A percentile compares a stretch with the other conserved stretches of the same genome.
phyloP scores from a whole-genome alignment of 1,140 invertebrate species.

The Cylas formicarius region DNA sequence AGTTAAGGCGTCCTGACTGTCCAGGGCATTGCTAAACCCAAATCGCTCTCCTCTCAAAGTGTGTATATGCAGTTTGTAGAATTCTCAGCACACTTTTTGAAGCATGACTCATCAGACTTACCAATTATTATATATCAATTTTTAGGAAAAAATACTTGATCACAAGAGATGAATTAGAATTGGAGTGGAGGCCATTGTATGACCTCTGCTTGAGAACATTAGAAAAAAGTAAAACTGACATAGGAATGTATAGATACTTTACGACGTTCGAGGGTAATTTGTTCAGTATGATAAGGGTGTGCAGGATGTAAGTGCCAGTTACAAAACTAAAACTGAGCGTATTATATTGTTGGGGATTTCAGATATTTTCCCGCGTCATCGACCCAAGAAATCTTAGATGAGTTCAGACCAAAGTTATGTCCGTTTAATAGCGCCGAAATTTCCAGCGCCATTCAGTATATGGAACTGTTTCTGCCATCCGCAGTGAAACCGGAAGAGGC shows the following conservation, averaged over 20 bases:
- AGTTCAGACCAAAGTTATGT: conserved; percentile 69
- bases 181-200: conserved; percentile 84
- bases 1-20: too few species aligned
- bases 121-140: too few species aligned
- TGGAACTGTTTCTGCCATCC: conserved; percentile 74
- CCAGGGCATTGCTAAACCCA: too few species aligned
- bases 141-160: conserved; percentile 70
- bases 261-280: conserved; percentile 46
- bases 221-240: conserved; percentile 39
- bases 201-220: conserved; percentile 48
- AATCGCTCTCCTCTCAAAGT: too few species aligned
- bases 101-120: too few species aligned
- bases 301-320: conserved; percentile 45
- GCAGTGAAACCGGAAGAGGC: conserved; percentile 56
- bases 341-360: conserved; percentile 11
- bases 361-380: conserved; percentile 69
- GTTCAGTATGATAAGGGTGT: conserved; percentile 44
- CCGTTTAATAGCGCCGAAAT: conserved; percentile 57
- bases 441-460: conserved; percentile 52
- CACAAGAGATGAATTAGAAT: conserved; percentile 67
- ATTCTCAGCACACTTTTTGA: too few species aligned
- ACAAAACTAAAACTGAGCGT: not conserved
- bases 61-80: too few species aligned
- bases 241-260: conserved; percentile 58
- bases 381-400: conserved; percentile 82